Percentiles rank a stretch among this genome's conserved stretches.
These are phyloP conservation scores for Eufriesea mexicana DNA, from an alignment of 1,140 invertebrate species.

Conservation along the genomic window DNA sequence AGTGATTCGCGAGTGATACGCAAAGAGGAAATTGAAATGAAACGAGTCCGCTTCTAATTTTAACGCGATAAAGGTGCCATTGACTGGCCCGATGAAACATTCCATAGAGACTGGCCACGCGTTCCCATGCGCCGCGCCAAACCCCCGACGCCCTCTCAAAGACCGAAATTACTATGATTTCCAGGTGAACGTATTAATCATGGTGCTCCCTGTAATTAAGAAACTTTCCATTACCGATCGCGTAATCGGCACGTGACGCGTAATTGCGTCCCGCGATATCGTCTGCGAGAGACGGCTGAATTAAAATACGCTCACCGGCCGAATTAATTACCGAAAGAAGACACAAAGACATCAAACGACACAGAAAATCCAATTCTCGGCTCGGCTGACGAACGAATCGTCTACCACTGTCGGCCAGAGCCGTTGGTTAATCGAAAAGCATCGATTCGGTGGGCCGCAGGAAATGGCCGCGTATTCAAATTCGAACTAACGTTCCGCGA, in stretches of 20 bases:
- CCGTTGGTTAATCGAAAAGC: conserved; percentile 1
- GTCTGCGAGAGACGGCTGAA: neutral
- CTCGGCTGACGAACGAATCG: neutral
- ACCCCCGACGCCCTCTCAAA: neutral
- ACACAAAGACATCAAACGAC: conserved; percentile 15
- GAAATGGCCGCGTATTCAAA: neutral
- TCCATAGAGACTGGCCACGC: neutral
- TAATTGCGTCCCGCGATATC: conserved; percentile 36
- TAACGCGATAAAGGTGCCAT: conserved; percentile 4
- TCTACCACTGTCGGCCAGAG: neutral
- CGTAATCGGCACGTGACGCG: conserved; percentile 40
- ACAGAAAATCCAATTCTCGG: neutral
- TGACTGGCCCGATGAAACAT: neutral
- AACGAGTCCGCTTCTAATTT: neutral
- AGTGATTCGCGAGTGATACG: too few relatives aligned
- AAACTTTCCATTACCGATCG: conserved; percentile 49
- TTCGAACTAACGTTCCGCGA: conserved; percentile 2
- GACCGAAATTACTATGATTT: conserved; percentile 47
- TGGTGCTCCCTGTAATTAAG: conserved; percentile 35
- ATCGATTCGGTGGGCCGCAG: neutral
- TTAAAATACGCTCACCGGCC: conserved; percentile 10
- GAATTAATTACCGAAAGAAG: conserved; percentile 43
- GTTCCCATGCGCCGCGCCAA: neutral
- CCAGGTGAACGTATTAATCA: conserved; percentile 43
- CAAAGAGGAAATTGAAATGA: neutral